Evolutionary conservation across 2,797 vertebrate species (phyloP).

Genomic region (Crenichthys baileyi): DNA sequence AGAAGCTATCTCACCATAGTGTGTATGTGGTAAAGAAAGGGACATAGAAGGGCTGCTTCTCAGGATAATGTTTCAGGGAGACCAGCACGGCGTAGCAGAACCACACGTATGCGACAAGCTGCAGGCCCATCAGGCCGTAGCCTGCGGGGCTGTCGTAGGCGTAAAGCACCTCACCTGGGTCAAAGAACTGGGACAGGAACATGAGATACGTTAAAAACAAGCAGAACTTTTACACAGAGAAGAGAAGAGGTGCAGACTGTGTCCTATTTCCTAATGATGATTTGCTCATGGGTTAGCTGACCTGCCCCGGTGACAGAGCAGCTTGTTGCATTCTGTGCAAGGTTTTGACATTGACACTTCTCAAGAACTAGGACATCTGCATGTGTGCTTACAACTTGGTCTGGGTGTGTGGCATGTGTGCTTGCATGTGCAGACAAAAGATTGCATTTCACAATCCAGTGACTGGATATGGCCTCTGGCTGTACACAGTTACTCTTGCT

Average conservation of each 20-base stretch:
- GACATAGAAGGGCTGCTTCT: slow-evolving; percentile 92
- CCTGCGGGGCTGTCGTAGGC: slow-evolving; percentile 92
- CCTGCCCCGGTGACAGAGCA: slow-evolving; percentile 24
- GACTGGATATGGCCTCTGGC: slow-evolving; percentile 38
- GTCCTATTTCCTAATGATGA: slow-evolving; percentile 49
- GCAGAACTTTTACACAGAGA: slow-evolving; percentile 20
- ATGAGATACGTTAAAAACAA: slow-evolving; percentile 12
- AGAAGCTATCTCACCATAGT: slow-evolving; percentile 84
- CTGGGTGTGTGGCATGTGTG: slow-evolving; percentile 12
- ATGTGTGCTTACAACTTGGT: slow-evolving; percentile 14
- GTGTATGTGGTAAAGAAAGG: slow-evolving; percentile 95
- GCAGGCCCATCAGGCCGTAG: slow-evolving; percentile 90
- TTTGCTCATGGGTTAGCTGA: slow-evolving; percentile 41
- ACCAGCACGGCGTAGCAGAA: slow-evolving; percentile 92
- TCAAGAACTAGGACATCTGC: slow-evolving; percentile 53
- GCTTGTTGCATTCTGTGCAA: slow-evolving; percentile 28
- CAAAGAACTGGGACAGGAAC: slow-evolving; percentile 85
- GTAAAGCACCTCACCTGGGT: slow-evolving; percentile 92
- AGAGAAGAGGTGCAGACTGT: slow-evolving; percentile 19
- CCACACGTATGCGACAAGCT: slow-evolving; percentile 93
- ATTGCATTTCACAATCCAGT: slow-evolving; percentile 66
- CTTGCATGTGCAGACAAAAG: slow-evolving; percentile 33
- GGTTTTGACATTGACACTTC: slow-evolving; percentile 60
- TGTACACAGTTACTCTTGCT: slow-evolving; percentile 66
- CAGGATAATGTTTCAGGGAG: slow-evolving; percentile 90